phyloP scores from a whole-genome alignment of 1,140 invertebrate genomes.

The Tetramorium alpestre region DNA sequence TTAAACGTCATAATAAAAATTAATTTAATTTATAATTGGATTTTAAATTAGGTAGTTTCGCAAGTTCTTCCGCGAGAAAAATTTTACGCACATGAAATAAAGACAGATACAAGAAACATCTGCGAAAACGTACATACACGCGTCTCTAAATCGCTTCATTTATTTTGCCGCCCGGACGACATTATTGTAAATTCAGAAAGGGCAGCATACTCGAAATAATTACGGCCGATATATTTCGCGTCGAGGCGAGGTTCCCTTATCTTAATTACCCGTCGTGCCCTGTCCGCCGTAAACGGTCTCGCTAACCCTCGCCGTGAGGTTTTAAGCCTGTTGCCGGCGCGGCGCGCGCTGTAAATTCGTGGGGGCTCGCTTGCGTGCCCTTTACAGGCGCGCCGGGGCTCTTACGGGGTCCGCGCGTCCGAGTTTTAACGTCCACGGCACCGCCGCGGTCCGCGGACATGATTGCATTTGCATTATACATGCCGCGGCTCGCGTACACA shows the following conservation, averaged over 20 bases:
- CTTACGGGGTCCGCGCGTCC: conserved; percentile 66
- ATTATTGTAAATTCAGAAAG: conserved; percentile 37
- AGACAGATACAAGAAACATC: neutral
- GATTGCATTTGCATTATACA: conserved; percentile 84
- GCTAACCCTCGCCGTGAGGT: conserved; percentile 23
- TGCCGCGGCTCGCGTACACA: conserved; percentile 77
- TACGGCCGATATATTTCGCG: conserved; percentile 37
- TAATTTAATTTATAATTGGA: neutral
- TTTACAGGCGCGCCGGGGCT: conserved; percentile 66
- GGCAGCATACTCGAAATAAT: conserved; percentile 38
- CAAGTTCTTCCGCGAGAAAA: neutral
- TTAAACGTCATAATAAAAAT: neutral
- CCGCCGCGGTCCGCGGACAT: conserved; percentile 76
- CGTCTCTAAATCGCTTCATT: conserved; percentile 23
- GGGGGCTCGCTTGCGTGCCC: conserved; percentile 70
- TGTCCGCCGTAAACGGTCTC: conserved; percentile 35
- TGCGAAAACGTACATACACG: neutral
- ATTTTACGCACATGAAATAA: neutral
- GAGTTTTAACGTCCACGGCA: conserved; percentile 73
- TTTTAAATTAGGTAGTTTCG: neutral
- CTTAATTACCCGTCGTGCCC: conserved; percentile 55
- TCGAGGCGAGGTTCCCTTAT: conserved; percentile 56
- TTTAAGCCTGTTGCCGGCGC: conserved; percentile 52
- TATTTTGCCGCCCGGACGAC: neutral
- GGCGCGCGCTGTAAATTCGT: conserved; percentile 71